Conservation (phyloP, 2,797 vertebrate genomes). For the Falco cherrug region DNA sequence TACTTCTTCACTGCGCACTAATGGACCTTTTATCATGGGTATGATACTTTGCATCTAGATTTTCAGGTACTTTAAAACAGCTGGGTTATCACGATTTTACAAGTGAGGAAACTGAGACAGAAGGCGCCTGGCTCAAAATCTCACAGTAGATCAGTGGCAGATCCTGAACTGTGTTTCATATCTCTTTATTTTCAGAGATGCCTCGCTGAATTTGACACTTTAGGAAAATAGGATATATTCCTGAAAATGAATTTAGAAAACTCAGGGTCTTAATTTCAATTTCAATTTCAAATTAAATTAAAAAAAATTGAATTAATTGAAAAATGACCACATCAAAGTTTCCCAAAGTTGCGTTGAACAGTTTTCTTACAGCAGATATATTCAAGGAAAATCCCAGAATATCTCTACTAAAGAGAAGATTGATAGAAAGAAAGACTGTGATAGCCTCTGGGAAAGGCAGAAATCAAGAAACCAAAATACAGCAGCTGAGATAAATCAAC, state of each 20-base stretch:
- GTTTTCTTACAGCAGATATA: background rate
- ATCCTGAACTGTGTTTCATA: background rate
- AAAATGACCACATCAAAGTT: background rate
- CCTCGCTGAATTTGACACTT: background rate
- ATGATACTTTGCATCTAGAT: background rate
- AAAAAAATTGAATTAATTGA: background rate
- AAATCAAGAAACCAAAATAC: background rate
- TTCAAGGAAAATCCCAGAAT: background rate
- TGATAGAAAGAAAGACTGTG: background rate
- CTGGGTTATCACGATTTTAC: background rate
- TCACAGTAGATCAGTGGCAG: background rate
- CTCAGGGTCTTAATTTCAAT: background rate
- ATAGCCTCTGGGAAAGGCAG: fast-evolving
- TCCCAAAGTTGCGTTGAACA: background rate
- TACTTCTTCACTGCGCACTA: background rate
- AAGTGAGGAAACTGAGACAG: background rate
- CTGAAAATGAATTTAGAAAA: background rate
- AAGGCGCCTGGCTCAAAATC: background rate
- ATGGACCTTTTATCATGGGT: background rate
- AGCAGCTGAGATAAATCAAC: background rate
- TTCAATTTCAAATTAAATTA: too few species aligned
- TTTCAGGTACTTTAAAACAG: background rate
- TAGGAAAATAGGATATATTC: background rate
- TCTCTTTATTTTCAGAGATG: background rate
- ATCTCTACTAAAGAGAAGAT: background rate